Evolutionary conservation across 2,797 vertebrate genomes (phyloP).

Genomic region (Syngnathus acus): DNA sequence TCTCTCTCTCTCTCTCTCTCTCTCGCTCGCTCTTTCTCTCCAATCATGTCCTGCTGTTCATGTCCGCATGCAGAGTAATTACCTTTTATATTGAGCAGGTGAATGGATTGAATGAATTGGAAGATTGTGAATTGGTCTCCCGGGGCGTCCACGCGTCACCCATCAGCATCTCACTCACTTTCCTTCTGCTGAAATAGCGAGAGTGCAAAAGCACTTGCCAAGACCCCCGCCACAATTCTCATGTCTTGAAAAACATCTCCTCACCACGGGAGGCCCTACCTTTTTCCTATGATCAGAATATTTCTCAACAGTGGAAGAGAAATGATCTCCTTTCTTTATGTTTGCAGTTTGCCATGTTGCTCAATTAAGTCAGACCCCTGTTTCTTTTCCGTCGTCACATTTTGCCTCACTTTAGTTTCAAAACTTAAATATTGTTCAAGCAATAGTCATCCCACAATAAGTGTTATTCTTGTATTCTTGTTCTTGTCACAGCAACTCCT

Average conservation of each 20-base stretch:
- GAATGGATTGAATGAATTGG: constrained; percentile 43
- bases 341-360: background rate
- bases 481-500: constrained; percentile 78
- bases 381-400: background rate
- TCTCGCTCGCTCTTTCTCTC: constrained; percentile 9
- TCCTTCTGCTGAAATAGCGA: constrained; percentile 16
- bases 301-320: background rate
- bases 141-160: background rate
- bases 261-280: constrained; percentile 22
- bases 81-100: constrained; percentile 42
- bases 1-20: too few species aligned
- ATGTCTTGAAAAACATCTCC: background rate
- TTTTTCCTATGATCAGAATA: constrained; percentile 12
- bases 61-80: constrained; percentile 45
- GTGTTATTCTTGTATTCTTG: constrained; percentile 6
- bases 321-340: background rate
- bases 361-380: background rate
- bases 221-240: constrained; percentile 2
- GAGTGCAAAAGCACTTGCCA: constrained; percentile 7
- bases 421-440: background rate
- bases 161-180: constrained; percentile 8
- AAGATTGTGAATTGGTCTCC: constrained; percentile 32
- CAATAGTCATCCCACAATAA: background rate
- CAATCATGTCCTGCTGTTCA: constrained; percentile 37
- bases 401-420: background rate